These are phyloP conservation scores for Ectemnius continuus DNA, from an alignment of 2,888 invertebrate species.

Conservation along the genomic window DNA sequence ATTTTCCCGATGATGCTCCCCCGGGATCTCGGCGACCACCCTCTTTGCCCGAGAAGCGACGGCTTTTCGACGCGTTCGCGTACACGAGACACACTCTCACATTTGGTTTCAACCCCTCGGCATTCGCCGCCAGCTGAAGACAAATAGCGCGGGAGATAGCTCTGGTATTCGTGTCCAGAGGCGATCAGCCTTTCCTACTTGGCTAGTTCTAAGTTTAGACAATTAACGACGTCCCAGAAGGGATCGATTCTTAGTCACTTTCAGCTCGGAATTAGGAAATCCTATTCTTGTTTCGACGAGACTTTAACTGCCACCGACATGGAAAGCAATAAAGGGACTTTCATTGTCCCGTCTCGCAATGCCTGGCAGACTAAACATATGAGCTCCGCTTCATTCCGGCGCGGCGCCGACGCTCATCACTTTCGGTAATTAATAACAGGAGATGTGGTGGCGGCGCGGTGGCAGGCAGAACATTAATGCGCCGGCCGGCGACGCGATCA, in stretches of 20 bases:
- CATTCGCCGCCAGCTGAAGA: constrained; percentile 62
- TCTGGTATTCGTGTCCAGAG: constrained; percentile 54
- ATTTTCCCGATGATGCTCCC: constrained; percentile 76
- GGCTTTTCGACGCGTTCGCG: constrained; percentile 62
- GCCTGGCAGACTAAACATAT: constrained; percentile 11
- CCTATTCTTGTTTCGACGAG: constrained; percentile 19
- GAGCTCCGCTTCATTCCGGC: constrained; percentile 26
- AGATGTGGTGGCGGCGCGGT: constrained; percentile 27
- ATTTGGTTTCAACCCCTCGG: constrained; percentile 22
- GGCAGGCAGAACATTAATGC: neutral
- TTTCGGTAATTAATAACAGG: constrained; percentile 37
- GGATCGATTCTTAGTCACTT: constrained; percentile 15
- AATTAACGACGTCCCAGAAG: constrained; percentile 53
- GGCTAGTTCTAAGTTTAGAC: constrained; percentile 55
- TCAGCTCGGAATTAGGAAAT: constrained; percentile 10
- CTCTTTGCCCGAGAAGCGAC: constrained; percentile 40
- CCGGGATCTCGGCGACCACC: constrained; percentile 58
- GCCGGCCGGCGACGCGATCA: no score
- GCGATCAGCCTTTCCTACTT: constrained; percentile 47
- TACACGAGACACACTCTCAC: constrained; percentile 15
- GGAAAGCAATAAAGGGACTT: neutral
- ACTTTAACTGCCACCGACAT: neutral
- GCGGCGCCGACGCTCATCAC: constrained; percentile 21
- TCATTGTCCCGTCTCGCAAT: constrained; percentile 9
- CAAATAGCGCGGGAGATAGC: constrained; percentile 69